phyloP scores from a whole-genome alignment of 2,888 invertebrate genomes.

The Himalopsyche anomala region DNA sequence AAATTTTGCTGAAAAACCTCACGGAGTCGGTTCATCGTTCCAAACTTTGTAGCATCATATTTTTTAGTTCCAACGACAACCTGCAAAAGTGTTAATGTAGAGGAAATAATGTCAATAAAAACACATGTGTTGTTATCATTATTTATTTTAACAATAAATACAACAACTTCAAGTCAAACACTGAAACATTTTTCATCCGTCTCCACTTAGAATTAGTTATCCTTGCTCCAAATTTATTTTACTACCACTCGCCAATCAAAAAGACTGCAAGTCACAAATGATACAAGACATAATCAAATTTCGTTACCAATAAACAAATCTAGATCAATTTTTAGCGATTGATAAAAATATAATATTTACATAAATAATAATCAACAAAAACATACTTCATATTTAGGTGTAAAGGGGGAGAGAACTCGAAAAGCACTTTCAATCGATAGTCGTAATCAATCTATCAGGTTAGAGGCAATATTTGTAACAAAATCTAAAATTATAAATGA shows the following conservation, averaged over 20 bases:
- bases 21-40: too few species aligned
- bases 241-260: conserved; percentile 14
- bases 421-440: background rate
- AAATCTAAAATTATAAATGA: too few species aligned
- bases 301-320: background rate
- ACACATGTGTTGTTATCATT: conserved; percentile 52
- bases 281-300: background rate
- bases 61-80: too few species aligned
- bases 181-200: conserved; percentile 47
- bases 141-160: conserved; percentile 65
- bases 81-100: background rate
- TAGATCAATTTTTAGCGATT: background rate
- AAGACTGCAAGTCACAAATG: conserved; percentile 19
- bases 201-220: conserved; percentile 32
- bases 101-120: conserved; percentile 13
- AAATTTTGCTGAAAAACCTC: too few species aligned
- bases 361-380: conserved; percentile 21
- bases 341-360: conserved; percentile 41
- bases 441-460: background rate
- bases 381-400: background rate
- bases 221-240: conserved; percentile 35
- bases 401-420: background rate
- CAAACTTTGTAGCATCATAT: too few species aligned
- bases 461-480: too few species aligned
- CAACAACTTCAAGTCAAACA: conserved; percentile 60